Percentiles rank a stretch among this genome's conserved stretches.
Conservation (phyloP, 2,113 vertebrate species). For the Brienomyrus brachyistius region DNA sequence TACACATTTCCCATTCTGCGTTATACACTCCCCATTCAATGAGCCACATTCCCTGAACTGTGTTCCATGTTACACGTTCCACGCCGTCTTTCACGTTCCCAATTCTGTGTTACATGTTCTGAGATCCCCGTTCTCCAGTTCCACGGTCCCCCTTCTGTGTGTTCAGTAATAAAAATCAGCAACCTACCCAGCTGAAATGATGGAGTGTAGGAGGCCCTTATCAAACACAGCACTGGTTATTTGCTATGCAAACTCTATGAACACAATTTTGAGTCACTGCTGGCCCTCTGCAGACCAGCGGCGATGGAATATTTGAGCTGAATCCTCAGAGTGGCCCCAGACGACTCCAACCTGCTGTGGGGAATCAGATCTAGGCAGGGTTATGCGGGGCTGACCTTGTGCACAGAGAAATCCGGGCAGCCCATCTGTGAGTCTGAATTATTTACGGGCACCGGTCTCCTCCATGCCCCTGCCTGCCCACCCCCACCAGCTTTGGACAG, state of each 20-base stretch:
- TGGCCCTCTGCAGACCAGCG: background rate
- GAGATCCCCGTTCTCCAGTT: background rate
- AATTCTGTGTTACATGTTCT: background rate
- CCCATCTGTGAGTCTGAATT: background rate
- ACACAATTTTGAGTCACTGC: background rate
- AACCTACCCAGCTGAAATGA: background rate
- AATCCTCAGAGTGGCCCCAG: background rate
- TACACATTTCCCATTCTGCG: background rate
- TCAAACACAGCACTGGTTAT: background rate
- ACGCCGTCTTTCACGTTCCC: background rate
- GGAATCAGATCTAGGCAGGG: background rate
- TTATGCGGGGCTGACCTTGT: background rate
- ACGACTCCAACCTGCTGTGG: background rate
- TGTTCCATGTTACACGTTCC: background rate
- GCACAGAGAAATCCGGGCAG: background rate
- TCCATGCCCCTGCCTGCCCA: background rate
- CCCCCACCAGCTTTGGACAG: background rate
- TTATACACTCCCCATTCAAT: background rate
- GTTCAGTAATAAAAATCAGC: background rate
- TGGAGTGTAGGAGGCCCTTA: background rate
- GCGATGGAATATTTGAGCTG: background rate
- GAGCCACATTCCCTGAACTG: background rate
- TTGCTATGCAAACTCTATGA: background rate
- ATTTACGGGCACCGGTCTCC: background rate
- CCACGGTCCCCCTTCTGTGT: background rate